Conservation (phyloP, 1,140 invertebrate species). For the Drosophila rufa region DNA sequence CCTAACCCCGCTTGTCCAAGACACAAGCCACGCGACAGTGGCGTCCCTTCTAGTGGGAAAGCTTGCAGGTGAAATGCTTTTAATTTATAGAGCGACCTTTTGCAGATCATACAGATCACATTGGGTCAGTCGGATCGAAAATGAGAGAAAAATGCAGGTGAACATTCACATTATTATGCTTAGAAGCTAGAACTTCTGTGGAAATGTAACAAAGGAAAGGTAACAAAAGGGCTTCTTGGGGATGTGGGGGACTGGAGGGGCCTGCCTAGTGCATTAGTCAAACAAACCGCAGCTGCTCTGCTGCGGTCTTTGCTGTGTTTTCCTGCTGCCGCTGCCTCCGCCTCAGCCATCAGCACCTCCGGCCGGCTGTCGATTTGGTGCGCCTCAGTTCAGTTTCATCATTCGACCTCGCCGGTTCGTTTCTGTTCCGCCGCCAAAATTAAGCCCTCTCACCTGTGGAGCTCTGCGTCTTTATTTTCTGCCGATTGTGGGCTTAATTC, state of each 20-base stretch:
- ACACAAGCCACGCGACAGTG: background rate
- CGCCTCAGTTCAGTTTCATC: conserved; percentile 33
- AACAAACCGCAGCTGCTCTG: conserved; percentile 22
- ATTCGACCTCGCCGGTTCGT: conserved; percentile 37
- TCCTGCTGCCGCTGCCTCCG: conserved; percentile 4
- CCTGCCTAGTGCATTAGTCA: background rate
- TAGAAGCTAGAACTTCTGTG: no score
- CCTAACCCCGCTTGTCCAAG: background rate
- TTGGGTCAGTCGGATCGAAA: no score
- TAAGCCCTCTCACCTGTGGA: conserved; percentile 3
- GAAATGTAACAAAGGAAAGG: background rate
- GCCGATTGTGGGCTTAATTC: background rate
- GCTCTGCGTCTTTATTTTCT: background rate
- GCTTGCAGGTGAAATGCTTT: no score
- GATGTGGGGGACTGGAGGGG: no score
- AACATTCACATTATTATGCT: no score
- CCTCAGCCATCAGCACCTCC: conserved; percentile 9
- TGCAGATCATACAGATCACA: no score
- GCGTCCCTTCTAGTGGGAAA: background rate
- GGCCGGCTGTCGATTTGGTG: conserved; percentile 20
- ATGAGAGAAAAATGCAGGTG: no score
- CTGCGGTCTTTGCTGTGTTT: conserved; percentile 2
- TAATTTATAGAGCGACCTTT: no score
- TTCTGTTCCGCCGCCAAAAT: conserved; percentile 2
- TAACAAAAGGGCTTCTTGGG: background rate